A percentile compares a stretch with the other conserved stretches of the same genome.
Evolutionary conservation across 2,888 invertebrate genomes (phyloP).

Genomic region (Archips crataeganus): DNA sequence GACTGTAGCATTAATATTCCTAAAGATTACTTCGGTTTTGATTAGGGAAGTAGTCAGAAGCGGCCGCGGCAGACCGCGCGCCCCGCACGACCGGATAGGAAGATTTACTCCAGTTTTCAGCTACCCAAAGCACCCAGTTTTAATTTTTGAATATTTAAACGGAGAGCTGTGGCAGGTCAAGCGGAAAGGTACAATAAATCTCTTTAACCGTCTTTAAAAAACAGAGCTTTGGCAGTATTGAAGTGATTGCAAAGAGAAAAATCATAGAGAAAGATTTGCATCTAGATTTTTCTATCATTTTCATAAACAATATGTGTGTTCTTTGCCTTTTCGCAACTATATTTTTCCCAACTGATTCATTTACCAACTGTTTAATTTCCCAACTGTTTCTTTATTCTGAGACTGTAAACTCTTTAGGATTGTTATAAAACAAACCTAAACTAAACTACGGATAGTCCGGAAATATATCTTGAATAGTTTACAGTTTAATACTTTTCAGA

Average conservation of each 20-base stretch:
- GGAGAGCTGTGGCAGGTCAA: constrained; percentile 42
- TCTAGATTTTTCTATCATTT: neutral
- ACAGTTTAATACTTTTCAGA: too few species aligned
- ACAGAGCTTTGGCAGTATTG: constrained; percentile 4
- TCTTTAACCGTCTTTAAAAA: constrained; percentile 27
- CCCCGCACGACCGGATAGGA: constrained; percentile 72
- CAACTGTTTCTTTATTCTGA: too few species aligned
- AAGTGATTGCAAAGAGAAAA: neutral
- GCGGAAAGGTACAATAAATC: constrained; percentile 44
- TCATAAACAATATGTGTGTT: neutral
- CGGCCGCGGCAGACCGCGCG: constrained; percentile 51
- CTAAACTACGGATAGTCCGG: too few species aligned
- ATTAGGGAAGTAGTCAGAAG: constrained; percentile 53
- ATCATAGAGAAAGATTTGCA: neutral
- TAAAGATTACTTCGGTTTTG: constrained; percentile 53
- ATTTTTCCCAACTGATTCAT: too few species aligned
- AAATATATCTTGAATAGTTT: too few species aligned
- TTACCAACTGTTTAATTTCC: too few species aligned
- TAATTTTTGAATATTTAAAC: constrained; percentile 50
- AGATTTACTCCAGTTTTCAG: constrained; percentile 69
- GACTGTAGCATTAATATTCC: constrained; percentile 41
- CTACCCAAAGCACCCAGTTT: constrained; percentile 63
- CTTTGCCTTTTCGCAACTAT: too few species aligned
- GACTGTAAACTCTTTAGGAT: too few species aligned
- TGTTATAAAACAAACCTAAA: too few species aligned